phyloP scores from a whole-genome alignment of 2,113 vertebrate genomes.

The Aspidoscelis tigris region DNA sequence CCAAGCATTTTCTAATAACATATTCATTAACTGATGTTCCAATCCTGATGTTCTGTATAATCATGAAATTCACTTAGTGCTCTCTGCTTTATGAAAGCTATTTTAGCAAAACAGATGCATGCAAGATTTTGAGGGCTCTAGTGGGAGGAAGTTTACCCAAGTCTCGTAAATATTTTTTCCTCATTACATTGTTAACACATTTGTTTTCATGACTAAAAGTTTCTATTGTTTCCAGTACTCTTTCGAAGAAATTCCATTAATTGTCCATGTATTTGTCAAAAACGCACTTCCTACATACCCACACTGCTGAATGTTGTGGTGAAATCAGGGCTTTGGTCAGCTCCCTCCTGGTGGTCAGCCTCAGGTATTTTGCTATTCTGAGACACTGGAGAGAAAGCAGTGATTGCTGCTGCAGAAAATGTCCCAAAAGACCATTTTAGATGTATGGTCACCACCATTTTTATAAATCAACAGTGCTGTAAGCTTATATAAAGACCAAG shows the following conservation, averaged over 20 bases:
- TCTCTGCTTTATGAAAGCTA: conserved; percentile 23
- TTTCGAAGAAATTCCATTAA: background rate
- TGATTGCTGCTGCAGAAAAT: background rate
- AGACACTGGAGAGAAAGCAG: background rate
- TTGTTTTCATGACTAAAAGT: background rate
- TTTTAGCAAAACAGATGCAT: background rate
- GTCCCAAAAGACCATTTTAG: background rate
- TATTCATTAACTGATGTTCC: conserved; percentile 45
- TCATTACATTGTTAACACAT: background rate
- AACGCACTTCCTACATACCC: background rate
- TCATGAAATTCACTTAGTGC: conserved; percentile 36
- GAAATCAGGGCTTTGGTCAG: background rate
- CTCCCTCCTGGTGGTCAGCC: background rate
- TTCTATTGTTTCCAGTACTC: background rate
- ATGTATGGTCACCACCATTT: background rate
- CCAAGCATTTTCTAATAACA: conserved; percentile 30
- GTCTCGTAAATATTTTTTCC: no score
- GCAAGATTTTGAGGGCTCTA: background rate
- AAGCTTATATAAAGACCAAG: background rate
- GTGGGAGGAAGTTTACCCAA: no score
- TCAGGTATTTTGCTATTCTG: background rate
- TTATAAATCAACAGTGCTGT: background rate
- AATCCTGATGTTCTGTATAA: background rate
- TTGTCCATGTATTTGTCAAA: background rate
- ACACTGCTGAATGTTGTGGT: no score